These are phyloP conservation scores for Hipparchia sbordonii DNA, from an alignment of 2,888 invertebrate genomes.

Conservation along the genomic window DNA sequence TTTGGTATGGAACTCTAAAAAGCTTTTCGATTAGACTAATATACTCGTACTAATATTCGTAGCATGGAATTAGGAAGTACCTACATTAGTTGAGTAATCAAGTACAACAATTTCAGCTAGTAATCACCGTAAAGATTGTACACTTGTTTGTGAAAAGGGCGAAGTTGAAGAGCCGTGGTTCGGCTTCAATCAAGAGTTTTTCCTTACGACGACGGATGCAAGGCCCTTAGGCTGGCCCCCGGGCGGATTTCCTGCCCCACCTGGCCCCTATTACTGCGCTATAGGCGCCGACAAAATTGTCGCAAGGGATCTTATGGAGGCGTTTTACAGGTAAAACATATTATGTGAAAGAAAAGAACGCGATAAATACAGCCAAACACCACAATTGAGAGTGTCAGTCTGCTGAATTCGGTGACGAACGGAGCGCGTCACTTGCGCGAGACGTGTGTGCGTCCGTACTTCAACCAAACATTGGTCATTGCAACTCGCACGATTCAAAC, in stretches of 20 bases:
- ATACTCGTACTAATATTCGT: too few relatives aligned
- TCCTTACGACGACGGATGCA: constrained; percentile 68
- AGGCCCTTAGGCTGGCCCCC: constrained; percentile 90
- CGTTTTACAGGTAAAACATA: constrained; percentile 81
- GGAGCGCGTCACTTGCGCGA: too few relatives aligned
- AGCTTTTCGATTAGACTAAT: too few relatives aligned
- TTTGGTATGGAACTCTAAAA: too few relatives aligned
- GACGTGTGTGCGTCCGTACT: too few relatives aligned
- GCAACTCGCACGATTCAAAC: too few relatives aligned
- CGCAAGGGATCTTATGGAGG: constrained; percentile 92
- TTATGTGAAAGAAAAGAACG: too few relatives aligned
- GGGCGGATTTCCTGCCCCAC: constrained; percentile 86
- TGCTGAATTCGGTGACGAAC: too few relatives aligned
- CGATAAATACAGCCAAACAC: too few relatives aligned
- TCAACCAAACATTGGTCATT: too few relatives aligned
- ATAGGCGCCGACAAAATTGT: constrained; percentile 90
- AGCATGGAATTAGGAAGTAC: too few relatives aligned
- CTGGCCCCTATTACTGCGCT: constrained; percentile 93
- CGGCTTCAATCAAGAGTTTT: constrained; percentile 87
- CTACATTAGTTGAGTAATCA: background rate
- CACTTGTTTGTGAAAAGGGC: constrained; percentile 79
- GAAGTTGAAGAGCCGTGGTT: constrained; percentile 87
- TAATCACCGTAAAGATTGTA: constrained; percentile 68
- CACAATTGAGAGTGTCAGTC: too few relatives aligned
- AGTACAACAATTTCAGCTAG: constrained; percentile 49